These are phyloP conservation scores for Ochropleura leucogaster DNA, from an alignment of 2,888 invertebrate species.

Conservation along the genomic window DNA sequence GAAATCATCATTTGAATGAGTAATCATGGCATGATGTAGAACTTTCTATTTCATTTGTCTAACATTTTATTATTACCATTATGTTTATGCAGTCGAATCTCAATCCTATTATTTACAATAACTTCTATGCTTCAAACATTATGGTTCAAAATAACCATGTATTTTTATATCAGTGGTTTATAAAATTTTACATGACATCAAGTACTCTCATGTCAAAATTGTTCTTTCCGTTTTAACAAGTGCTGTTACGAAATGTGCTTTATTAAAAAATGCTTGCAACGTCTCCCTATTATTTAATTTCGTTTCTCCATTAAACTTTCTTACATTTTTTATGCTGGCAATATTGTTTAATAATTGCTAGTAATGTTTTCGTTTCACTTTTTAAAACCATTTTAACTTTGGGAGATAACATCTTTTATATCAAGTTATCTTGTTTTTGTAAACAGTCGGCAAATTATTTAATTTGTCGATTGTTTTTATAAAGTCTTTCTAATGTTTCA, in stretches of 20 bases:
- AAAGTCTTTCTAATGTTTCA: background rate
- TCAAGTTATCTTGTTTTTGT: conserved; percentile 1
- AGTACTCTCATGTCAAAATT: conserved; percentile 77
- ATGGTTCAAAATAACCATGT: conserved; percentile 56
- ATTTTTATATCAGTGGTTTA: background rate
- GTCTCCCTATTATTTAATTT: conserved; percentile 65
- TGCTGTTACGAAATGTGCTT: conserved; percentile 73
- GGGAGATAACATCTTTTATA: conserved; percentile 26
- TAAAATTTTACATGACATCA: conserved; percentile 73
- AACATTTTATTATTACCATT: conserved; percentile 67
- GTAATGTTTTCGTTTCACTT: conserved; percentile 50
- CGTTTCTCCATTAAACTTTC: conserved; percentile 58
- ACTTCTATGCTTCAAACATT: conserved; percentile 32
- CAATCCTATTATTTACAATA: background rate
- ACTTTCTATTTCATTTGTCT: conserved; percentile 82
- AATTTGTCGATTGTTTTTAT: conserved; percentile 13
- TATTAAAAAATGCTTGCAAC: conserved; percentile 70
- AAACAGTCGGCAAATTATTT: conserved; percentile 11
- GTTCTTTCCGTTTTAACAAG: conserved; percentile 73
- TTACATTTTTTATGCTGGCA: conserved; percentile 38
- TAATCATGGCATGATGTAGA: conserved; percentile 70
- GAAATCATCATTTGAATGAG: conserved; percentile 71
- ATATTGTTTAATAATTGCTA: conserved; percentile 40
- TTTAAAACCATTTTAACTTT: conserved; percentile 38
- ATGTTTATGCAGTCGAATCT: conserved; percentile 26